phyloP scores from a whole-genome alignment of 2,113 vertebrate genomes.

The Microtus oregoni region DNA sequence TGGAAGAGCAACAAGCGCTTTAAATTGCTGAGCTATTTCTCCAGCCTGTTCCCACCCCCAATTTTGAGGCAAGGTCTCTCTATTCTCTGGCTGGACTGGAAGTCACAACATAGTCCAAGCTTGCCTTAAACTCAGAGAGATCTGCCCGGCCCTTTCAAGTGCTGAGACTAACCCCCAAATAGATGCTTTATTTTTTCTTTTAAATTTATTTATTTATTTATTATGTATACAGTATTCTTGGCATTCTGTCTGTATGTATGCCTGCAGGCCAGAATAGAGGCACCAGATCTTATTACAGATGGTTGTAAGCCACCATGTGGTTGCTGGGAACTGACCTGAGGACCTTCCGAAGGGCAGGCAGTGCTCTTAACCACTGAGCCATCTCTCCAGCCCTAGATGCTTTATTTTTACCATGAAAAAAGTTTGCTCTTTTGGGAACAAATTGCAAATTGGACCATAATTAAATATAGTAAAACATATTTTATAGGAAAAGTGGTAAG shows the following conservation, averaged over 20 bases:
- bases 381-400: background rate
- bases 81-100: background rate
- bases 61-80: background rate
- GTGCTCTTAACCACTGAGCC: too few species aligned
- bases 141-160: background rate
- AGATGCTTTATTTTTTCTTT: slow-evolving; percentile 37
- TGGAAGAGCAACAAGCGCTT: background rate
- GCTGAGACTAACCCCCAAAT: background rate
- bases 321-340: too few species aligned
- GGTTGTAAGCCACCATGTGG: too few species aligned
- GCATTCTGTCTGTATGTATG: too few species aligned
- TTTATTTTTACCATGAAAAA: slow-evolving; percentile 49
- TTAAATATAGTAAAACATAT: slow-evolving; percentile 27
- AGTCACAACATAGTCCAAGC: background rate
- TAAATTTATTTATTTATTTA: too few species aligned
- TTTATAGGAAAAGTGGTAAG: slow-evolving; percentile 26
- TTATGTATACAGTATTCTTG: too few species aligned
- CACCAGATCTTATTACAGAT: too few species aligned
- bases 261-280: too few species aligned
- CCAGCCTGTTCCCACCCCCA: background rate
- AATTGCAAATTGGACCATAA: slow-evolving; percentile 46
- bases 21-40: background rate
- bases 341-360: too few species aligned
- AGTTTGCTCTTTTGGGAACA: slow-evolving; percentile 39
- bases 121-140: background rate